Evolutionary conservation across 2,888 invertebrate species (phyloP), one percentile per base, ranked within the genome.

Genomic region (Euphydryas editha): DNA sequence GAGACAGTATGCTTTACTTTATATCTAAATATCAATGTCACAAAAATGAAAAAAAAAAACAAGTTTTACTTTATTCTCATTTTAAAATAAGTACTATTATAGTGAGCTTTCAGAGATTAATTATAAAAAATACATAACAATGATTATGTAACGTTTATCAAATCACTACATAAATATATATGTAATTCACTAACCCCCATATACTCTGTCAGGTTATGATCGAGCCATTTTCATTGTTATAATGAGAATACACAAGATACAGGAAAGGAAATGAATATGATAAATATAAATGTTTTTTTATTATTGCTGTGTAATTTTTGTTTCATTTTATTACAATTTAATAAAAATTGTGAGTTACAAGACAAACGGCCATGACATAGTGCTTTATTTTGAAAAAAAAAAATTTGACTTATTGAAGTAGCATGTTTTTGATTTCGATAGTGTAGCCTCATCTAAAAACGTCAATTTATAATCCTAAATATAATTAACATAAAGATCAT

Each of bases 161-260:
- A 57, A 67, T 55, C 37, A 39, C 62, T 56, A 60, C 56, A 56
- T 56, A 17, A 37, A 66, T 58, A 36, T 58, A 61, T 47, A 44
- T 55, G n/a, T 49, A 21, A 20, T 44, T 67, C 67, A 67, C 63
- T 63, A 67, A 67, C 60, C 67, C 49, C 67, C 57, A 60, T 24
- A 49, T 60, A 67, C 56, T 63, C 51, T 46, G 56, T 67, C 10
- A 63, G n/a, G 51, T 39, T 60, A 7, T 15, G 42, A 57, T 65
- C 54, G 20, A 30, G 24, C 1, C 30, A 54, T 36, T 36, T 36
- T 17, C 15, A 13, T 24, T 15, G 7, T 49, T 24, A 49, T n/a
- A 21, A 21, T 21, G 21, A 49, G 13, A 49, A 47, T 21, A 49
- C n/a, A 13, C 5, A 47, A 18, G 20, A 13, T 39, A 3, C n/a